A percentile compares a stretch with the other conserved stretches of the same genome.
Evolutionary conservation across 1,140 invertebrate genomes (phyloP).

Genomic region (Episyrphus balteatus): DNA sequence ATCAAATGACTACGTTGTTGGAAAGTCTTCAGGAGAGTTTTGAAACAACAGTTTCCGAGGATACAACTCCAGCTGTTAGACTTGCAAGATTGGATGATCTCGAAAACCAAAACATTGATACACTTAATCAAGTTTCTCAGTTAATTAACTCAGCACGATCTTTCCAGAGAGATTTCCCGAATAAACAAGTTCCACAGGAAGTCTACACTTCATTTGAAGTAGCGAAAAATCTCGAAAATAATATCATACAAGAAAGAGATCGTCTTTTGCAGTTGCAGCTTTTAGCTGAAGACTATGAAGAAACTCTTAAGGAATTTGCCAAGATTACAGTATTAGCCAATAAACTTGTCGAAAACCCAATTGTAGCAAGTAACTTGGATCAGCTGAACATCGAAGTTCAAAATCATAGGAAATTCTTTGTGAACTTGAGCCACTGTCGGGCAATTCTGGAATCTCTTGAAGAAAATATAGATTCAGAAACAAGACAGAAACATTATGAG

Average conservation of each 20-base stretch:
- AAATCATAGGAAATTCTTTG: constrained; percentile 78
- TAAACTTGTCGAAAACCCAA: constrained; percentile 59
- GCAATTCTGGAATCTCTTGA: constrained; percentile 74
- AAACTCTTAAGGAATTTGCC: constrained; percentile 71
- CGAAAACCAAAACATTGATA: constrained; percentile 25
- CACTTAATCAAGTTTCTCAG: constrained; percentile 21
- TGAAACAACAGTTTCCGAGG: constrained; percentile 17
- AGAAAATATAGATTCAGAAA: constrained; percentile 67
- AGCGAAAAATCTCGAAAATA: constrained; percentile 54
- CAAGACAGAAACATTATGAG: constrained; percentile 55
- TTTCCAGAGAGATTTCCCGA: constrained; percentile 51
- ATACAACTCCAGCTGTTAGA: constrained; percentile 27
- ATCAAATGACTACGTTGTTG: constrained; percentile 13
- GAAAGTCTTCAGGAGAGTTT: constrained; percentile 24
- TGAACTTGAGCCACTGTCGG: constrained; percentile 73
- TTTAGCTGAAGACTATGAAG: constrained; percentile 72
- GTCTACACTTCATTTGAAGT: constrained; percentile 51
- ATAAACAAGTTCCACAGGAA: constrained; percentile 51
- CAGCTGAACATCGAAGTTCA: constrained; percentile 78
- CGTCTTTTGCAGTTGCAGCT: constrained; percentile 58
- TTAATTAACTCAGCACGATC: constrained; percentile 43
- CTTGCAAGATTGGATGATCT: constrained; percentile 27
- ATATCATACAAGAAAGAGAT: constrained; percentile 57
- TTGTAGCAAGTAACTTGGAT: constrained; percentile 58
- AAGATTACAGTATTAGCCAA: constrained; percentile 75